Evolutionary conservation across 2,113 vertebrate genomes (phyloP).

Genomic region (Podarcis raffonei): DNA sequence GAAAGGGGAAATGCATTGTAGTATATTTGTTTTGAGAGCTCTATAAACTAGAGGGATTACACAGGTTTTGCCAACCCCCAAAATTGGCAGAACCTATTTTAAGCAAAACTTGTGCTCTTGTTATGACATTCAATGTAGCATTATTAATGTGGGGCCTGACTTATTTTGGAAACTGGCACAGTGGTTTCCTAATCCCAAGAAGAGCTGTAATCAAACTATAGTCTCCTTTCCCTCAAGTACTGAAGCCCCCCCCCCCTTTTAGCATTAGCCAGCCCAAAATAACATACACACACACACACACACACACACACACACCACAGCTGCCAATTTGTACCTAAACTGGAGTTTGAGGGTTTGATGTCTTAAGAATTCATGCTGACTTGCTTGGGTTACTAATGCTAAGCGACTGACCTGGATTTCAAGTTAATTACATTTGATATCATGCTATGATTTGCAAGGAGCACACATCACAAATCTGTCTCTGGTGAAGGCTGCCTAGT

Average conservation of each 20-base stretch:
- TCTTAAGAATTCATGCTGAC: constrained; percentile 17
- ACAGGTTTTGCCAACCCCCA: background rate
- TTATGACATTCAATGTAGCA: background rate
- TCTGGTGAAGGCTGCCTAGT: background rate
- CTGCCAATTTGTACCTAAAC: constrained; percentile 2
- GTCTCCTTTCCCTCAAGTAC: background rate
- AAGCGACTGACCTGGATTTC: constrained; percentile 7
- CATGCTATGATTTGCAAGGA: background rate
- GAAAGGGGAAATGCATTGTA: background rate
- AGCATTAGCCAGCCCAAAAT: background rate
- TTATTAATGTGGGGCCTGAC: background rate
- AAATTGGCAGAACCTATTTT: constrained; percentile 9
- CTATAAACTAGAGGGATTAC: background rate
- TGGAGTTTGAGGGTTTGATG: constrained; percentile 27
- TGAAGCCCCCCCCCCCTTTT: background rate
- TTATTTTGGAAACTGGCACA: background rate
- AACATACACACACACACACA: background rate
- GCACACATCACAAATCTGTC: background rate
- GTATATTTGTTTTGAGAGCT: constrained; percentile 29
- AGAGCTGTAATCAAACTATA: background rate
- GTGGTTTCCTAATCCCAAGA: background rate
- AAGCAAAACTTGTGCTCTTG: constrained; percentile 4
- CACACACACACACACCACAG: background rate
- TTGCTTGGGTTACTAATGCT: constrained; percentile 31
- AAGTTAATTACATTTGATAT: constrained; percentile 40